phyloP scores from a whole-genome alignment of 2,888 invertebrate species.

The Pycnomerus fuliginosus region DNA sequence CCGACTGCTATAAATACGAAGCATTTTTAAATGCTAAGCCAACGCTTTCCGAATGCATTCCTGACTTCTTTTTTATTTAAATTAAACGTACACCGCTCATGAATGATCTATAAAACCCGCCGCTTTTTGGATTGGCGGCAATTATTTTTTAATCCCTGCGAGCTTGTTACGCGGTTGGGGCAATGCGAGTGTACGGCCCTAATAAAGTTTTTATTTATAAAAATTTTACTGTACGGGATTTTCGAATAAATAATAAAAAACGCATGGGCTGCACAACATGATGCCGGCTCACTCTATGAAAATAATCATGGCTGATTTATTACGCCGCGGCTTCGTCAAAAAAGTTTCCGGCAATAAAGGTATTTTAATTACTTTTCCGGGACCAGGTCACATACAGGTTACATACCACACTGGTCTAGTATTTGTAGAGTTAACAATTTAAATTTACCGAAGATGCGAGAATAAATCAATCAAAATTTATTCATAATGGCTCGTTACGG shows the following conservation, averaged over 20 bases:
- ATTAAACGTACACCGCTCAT: too few relatives aligned
- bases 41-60: too few relatives aligned
- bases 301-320: slow-evolving; percentile 16
- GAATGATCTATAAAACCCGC: too few relatives aligned
- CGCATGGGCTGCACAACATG: too few relatives aligned
- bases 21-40: slow-evolving; percentile 31
- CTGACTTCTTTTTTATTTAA: too few relatives aligned
- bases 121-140: too few relatives aligned
- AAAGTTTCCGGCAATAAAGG: slow-evolving; percentile 24
- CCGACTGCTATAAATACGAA: slow-evolving; percentile 38
- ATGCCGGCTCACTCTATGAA: slow-evolving; percentile 12
- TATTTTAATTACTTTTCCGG: slow-evolving; percentile 25
- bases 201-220: too few relatives aligned
- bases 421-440: slow-evolving; percentile 17
- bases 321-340: slow-evolving; percentile 8
- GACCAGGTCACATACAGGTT: slow-evolving; percentile 9
- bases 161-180: too few relatives aligned
- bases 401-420: slow-evolving; percentile 2
- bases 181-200: too few relatives aligned
- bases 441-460: slow-evolving; percentile 11
- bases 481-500: slow-evolving; percentile 12
- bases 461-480: slow-evolving; percentile 11
- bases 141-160: too few relatives aligned
- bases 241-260: too few relatives aligned
- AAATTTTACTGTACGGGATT: too few relatives aligned